Evolutionary conservation across 1,140 invertebrate species (phyloP).

Genomic region (Sinonovacula constricta): DNA sequence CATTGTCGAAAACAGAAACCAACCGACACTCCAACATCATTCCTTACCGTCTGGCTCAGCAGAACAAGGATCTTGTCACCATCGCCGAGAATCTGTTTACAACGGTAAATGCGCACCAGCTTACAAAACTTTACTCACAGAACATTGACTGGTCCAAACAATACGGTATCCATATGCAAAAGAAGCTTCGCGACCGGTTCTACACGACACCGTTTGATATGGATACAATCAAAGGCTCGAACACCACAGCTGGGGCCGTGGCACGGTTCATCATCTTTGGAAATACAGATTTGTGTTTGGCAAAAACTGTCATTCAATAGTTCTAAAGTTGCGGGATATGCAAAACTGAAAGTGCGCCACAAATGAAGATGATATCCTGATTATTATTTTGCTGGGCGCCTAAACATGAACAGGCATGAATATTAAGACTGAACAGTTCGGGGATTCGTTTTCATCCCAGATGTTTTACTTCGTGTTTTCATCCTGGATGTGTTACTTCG

Average conservation of each 20-base stretch:
- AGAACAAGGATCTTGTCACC: conserved; percentile 11
- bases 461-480: neutral
- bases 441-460: too few species aligned
- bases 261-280: conserved; percentile 42
- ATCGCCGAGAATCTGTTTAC: conserved; percentile 22
- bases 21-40: conserved; percentile 35
- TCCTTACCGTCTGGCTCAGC: conserved; percentile 36
- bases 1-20: conserved; percentile 24
- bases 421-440: too few species aligned
- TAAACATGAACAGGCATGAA: too few species aligned
- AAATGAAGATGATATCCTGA: neutral
- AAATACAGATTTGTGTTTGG: conserved; percentile 15
- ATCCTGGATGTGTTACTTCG: neutral
- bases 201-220: conserved; percentile 5
- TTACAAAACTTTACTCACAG: conserved; percentile 21
- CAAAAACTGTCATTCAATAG: conserved; percentile 26
- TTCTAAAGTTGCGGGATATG: neutral
- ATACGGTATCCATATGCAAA: conserved; percentile 46
- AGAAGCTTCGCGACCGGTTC: conserved; percentile 32
- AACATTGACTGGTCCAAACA: conserved; percentile 26
- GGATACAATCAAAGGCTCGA: conserved; percentile 34
- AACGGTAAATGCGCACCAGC: conserved; percentile 26
- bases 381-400: too few species aligned
- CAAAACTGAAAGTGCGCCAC: neutral
- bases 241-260: conserved; percentile 42